A percentile compares a stretch with the other conserved stretches of the same genome.
phyloP scores from a whole-genome alignment of 2,113 vertebrate genomes.

The Tenrec ecaudatus region DNA sequence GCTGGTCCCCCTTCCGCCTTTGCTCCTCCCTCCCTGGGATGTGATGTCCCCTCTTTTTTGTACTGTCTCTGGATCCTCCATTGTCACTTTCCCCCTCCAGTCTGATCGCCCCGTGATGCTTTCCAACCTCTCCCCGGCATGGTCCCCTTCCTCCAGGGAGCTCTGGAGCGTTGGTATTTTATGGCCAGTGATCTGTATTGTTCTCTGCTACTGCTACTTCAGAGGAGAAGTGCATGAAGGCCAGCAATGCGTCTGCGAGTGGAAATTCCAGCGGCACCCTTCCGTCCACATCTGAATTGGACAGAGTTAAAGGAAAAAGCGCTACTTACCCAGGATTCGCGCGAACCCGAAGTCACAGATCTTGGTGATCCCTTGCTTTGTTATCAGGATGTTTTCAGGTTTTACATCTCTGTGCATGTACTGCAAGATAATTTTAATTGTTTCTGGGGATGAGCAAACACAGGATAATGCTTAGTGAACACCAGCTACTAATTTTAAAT shows the following conservation, averaged over 20 bases:
- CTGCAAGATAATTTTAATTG: constrained; percentile 72
- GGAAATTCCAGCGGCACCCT: neutral
- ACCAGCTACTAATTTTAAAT: constrained; percentile 24
- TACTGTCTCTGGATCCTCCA: constrained; percentile 21
- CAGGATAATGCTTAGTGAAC: constrained; percentile 30
- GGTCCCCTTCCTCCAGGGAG: neutral
- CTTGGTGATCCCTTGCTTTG: constrained; percentile 85
- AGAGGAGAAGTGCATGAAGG: neutral
- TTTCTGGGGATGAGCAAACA: neutral
- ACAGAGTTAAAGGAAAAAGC: neutral
- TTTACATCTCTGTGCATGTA: constrained; percentile 85
- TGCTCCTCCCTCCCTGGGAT: neutral
- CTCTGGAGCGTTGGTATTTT: neutral
- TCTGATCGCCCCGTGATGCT: neutral
- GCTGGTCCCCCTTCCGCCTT: neutral
- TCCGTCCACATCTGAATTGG: constrained; percentile 18
- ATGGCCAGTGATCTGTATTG: neutral
- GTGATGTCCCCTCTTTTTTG: neutral
- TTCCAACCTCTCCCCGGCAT: neutral
- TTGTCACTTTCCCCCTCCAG: neutral
- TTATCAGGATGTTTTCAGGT: constrained; percentile 86
- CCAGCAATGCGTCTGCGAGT: constrained; percentile 44
- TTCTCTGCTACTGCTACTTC: constrained; percentile 8
- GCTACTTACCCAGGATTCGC: constrained; percentile 82
- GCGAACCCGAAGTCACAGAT: constrained; percentile 86